Evolutionary conservation across 2,888 invertebrate species (phyloP).

Genomic region (Spilarctia lutea): DNA sequence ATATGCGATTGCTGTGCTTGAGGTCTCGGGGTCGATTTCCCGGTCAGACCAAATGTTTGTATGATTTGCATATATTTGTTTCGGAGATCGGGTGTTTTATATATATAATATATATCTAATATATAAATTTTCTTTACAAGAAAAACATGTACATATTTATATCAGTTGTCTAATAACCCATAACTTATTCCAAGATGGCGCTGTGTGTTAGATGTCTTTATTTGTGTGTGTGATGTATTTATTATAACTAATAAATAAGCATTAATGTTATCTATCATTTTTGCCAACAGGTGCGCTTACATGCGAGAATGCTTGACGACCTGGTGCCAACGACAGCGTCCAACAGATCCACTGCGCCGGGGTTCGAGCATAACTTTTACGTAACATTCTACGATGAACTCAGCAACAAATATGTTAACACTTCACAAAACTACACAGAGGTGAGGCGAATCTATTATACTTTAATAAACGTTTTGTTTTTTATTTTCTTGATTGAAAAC

Average conservation of each 20-base stretch:
- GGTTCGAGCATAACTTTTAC: conserved; percentile 62
- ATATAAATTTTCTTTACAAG: too few species aligned
- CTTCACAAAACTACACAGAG: conserved; percentile 66
- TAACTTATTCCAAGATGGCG: too few species aligned
- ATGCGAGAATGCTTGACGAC: conserved; percentile 75
- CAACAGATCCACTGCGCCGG: conserved; percentile 62
- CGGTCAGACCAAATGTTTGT: too few species aligned
- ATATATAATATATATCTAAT: too few species aligned
- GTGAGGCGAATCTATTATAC: conserved; percentile 46
- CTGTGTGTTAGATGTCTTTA: too few species aligned
- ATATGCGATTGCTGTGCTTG: too few species aligned
- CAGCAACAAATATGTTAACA: conserved; percentile 63
- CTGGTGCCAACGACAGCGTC: conserved; percentile 64
- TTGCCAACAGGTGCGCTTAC: conserved; percentile 47
- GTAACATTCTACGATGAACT: conserved; percentile 69
- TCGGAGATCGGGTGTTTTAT: too few species aligned
- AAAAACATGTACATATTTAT: too few species aligned
- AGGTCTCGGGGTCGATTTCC: too few species aligned
- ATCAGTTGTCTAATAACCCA: too few species aligned
- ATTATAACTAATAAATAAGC: neutral
- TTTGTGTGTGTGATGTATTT: too few species aligned
- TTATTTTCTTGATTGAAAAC: neutral
- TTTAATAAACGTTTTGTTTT: neutral
- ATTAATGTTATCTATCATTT: conserved; percentile 2
- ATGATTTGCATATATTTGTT: too few species aligned